Evolutionary conservation across 2,113 vertebrate genomes (phyloP).

Genomic region (Pogona vitticeps): DNA sequence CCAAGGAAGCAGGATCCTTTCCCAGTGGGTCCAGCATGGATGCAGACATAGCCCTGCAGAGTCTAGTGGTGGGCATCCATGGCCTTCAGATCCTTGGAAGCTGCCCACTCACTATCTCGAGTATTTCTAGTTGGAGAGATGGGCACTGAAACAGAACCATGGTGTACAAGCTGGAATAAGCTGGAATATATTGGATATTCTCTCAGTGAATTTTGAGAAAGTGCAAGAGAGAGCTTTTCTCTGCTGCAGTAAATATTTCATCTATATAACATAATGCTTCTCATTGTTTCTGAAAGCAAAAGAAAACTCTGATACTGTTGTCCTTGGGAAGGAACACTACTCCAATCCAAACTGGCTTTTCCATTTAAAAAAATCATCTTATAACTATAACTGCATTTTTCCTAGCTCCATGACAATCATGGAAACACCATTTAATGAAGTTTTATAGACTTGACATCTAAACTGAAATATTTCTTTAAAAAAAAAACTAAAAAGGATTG

Average conservation of each 20-base stretch:
- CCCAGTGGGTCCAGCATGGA: no score
- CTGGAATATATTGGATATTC: constrained; percentile 38
- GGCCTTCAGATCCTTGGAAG: no score
- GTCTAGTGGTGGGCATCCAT: no score
- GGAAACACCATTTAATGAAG: constrained; percentile 27
- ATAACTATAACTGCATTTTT: constrained; percentile 37
- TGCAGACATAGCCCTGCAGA: no score
- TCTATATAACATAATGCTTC: constrained; percentile 42
- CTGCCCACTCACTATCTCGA: no score
- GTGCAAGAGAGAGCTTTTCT: constrained; percentile 44
- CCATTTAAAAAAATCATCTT: constrained; percentile 53
- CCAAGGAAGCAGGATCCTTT: no score
- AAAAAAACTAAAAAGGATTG: not conserved
- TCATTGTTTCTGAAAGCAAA: constrained; percentile 27
- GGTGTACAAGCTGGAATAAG: constrained; percentile 47
- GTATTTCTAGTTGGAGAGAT: constrained; percentile 21
- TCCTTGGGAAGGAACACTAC: constrained; percentile 41
- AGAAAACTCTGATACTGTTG: constrained; percentile 22
- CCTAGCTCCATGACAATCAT: constrained; percentile 39
- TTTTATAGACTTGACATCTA: not conserved
- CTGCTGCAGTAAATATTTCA: constrained; percentile 46
- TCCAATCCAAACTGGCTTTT: constrained; percentile 55
- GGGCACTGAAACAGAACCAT: constrained; percentile 26
- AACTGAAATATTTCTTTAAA: not conserved
- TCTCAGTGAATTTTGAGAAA: constrained; percentile 39